These are phyloP conservation scores for Gambelia wislizenii DNA, from an alignment of 2,797 vertebrate species.

Conservation along the genomic window DNA sequence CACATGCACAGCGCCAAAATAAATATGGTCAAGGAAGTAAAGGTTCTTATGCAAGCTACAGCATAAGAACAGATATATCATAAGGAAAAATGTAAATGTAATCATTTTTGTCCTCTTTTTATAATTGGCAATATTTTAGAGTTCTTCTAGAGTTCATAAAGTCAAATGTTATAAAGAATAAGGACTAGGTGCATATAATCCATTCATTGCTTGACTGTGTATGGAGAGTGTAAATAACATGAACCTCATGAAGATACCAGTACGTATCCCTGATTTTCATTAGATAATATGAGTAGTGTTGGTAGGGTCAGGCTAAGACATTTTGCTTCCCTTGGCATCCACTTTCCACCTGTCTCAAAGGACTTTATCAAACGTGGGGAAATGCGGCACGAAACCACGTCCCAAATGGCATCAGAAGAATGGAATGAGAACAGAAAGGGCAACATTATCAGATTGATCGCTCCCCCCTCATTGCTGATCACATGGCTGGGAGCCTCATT, in stretches of 20 bases:
- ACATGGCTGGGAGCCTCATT: too few species aligned
- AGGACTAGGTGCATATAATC: background rate
- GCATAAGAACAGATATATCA: background rate
- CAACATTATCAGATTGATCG: too few species aligned
- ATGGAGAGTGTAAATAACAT: too few species aligned
- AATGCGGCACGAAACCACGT: too few species aligned
- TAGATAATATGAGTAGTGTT: background rate
- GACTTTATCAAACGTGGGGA: too few species aligned
- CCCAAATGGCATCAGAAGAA: too few species aligned
- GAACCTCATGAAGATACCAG: background rate
- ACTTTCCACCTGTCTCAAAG: too few species aligned
- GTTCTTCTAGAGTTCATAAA: background rate
- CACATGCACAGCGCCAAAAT: background rate
- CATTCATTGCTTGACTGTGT: background rate
- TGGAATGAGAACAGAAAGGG: too few species aligned
- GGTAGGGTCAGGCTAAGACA: background rate
- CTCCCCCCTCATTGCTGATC: too few species aligned
- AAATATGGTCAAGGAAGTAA: background rate
- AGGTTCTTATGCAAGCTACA: background rate
- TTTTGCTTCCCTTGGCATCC: too few species aligned
- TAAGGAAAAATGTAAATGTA: background rate
- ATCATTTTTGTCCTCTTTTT: background rate
- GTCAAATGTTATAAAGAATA: background rate
- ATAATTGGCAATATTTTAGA: background rate
- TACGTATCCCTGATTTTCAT: background rate